phyloP scores from a whole-genome alignment of 2,113 vertebrate genomes.

The Plecturocebus donacophilus region DNA sequence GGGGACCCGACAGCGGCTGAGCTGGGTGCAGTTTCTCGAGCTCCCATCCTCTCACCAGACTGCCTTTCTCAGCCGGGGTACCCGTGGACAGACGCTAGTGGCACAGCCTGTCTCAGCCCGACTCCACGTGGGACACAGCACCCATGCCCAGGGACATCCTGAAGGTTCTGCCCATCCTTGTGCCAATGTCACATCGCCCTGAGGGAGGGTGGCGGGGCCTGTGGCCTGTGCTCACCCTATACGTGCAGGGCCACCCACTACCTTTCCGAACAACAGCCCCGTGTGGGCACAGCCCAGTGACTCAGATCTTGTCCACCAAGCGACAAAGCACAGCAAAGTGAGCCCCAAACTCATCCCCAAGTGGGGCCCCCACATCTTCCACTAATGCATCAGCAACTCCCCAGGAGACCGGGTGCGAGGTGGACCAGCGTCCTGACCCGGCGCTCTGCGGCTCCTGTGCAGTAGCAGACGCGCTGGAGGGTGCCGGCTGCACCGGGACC shows the following conservation, averaged over 20 bases:
- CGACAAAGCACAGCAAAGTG: neutral
- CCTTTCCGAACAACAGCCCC: neutral
- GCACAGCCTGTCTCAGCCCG: neutral
- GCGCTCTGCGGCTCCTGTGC: neutral
- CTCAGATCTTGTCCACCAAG: neutral
- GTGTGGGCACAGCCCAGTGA: no score
- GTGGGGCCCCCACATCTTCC: neutral
- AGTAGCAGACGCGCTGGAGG: neutral
- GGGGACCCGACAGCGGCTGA: no score
- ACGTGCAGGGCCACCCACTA: fast-evolving
- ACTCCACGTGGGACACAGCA: neutral
- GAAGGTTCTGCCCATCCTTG: no score
- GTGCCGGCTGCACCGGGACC: neutral
- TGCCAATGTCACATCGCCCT: neutral
- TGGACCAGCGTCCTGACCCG: fast-evolving
- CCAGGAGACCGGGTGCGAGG: neutral
- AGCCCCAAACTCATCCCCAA: neutral
- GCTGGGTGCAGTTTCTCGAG: no score
- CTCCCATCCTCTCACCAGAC: neutral
- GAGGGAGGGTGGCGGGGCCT: no score
- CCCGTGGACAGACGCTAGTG: fast-evolving
- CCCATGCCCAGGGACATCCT: neutral
- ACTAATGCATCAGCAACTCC: neutral
- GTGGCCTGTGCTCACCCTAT: neutral
- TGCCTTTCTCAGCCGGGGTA: neutral